phyloP scores from a whole-genome alignment of 2,113 vertebrate genomes.

The Alethe diademata region DNA sequence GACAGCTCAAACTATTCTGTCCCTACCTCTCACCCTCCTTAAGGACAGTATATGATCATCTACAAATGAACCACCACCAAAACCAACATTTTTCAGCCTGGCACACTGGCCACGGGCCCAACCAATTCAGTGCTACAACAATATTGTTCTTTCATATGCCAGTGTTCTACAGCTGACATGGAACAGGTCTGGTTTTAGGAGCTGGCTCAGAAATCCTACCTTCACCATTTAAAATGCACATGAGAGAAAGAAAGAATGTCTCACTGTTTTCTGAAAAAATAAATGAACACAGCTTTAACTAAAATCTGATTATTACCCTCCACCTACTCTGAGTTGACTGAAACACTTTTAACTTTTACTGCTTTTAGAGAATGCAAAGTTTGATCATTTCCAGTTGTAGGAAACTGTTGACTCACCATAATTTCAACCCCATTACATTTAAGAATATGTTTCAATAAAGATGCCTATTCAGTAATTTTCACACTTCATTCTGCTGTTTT shows the following conservation, averaged over 20 bases:
- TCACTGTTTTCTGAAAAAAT: background rate
- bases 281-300: background rate
- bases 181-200: background rate
- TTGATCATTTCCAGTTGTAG: background rate
- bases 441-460: constrained; percentile 23
- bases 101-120: background rate
- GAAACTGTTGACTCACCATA: constrained; percentile 24
- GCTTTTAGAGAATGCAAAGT: background rate
- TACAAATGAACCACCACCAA: background rate
- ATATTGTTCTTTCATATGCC: background rate
- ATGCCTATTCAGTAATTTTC: background rate
- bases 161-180: background rate
- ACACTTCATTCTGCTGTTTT: constrained; percentile 18
- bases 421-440: constrained; percentile 13
- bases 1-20: background rate
- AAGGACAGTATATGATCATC: background rate
- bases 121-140: background rate
- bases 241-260: background rate
- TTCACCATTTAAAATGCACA: background rate
- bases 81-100: background rate
- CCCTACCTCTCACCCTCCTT: background rate
- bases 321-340: background rate
- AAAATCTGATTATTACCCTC: background rate
- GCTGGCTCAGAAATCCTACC: background rate
- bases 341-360: background rate